Conservation (phyloP, 1,140 invertebrate genomes). For the Zaprionus camerounensis region DNA sequence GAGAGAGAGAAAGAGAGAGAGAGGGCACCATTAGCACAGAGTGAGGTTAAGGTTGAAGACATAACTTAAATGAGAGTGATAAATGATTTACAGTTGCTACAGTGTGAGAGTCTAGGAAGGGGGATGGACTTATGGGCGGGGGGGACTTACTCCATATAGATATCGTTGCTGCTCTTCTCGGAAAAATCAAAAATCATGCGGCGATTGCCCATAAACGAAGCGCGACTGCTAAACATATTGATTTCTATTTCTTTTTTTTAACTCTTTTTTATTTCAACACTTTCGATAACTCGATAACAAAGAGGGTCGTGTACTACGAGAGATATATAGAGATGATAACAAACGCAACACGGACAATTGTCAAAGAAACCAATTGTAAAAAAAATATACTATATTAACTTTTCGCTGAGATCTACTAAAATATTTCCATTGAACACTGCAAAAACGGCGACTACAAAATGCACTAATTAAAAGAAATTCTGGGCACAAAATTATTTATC, state of each 20-base stretch:
- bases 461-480: conserved; percentile 69
- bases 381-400: conserved; percentile 35
- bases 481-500: conserved; percentile 44
- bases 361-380: conserved; percentile 43
- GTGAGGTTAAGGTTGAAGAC: background rate
- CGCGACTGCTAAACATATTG: conserved; percentile 70
- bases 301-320: conserved; percentile 36
- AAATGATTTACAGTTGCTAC: conserved; percentile 37
- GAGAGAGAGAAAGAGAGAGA: conserved; percentile 67
- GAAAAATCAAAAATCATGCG: conserved; percentile 82
- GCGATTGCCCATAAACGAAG: conserved; percentile 75
- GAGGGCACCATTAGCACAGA: conserved; percentile 1
- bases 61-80: background rate
- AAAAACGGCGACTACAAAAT: conserved; percentile 51
- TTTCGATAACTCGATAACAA: conserved; percentile 57
- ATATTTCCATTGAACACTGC: conserved; percentile 73
- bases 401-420: conserved; percentile 39
- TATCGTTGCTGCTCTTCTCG: conserved; percentile 61
- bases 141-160: conserved; percentile 74
- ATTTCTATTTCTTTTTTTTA: conserved; percentile 19
- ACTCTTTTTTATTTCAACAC: conserved; percentile 53
- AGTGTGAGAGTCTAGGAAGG: background rate
- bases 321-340: conserved; percentile 32
- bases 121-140: too few species aligned
- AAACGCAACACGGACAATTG: conserved; percentile 68